phyloP scores from a whole-genome alignment of 2,888 invertebrate genomes.

The Ormyrus nitidulus region DNA sequence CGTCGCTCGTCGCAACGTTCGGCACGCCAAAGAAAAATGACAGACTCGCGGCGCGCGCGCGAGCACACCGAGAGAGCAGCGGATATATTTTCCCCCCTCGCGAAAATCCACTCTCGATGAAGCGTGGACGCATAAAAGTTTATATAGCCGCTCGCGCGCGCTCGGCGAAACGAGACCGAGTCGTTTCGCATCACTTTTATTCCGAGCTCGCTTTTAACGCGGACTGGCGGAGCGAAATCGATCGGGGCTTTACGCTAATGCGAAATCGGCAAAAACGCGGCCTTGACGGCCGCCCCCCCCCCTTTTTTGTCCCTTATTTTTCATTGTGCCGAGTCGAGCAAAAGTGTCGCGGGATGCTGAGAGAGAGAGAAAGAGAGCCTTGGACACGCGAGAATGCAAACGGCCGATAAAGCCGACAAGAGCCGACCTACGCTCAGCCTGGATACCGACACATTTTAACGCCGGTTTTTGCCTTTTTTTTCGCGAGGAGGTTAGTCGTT shows the following conservation, averaged over 20 bases:
- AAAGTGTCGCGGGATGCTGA: conserved; percentile 11
- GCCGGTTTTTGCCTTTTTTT: conserved; percentile 1
- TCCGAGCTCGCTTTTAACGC: conserved; percentile 16
- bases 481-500: too few relatives aligned
- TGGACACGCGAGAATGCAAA: conserved; percentile 50
- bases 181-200: conserved; percentile 31
- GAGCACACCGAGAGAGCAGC: too few relatives aligned
- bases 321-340: conserved; percentile 18
- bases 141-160: conserved; percentile 9
- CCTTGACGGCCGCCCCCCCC: conserved; percentile 17
- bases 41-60: too few relatives aligned
- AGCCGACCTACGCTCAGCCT: conserved; percentile 33
- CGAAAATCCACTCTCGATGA: too few relatives aligned
- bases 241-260: conserved; percentile 49
- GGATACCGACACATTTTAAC: conserved; percentile 32
- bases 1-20: too few relatives aligned
- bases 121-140: not conserved
- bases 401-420: conserved; percentile 44
- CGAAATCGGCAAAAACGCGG: conserved; percentile 52
- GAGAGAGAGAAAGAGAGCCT: conserved; percentile 9
- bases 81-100: too few relatives aligned
- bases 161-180: not conserved
- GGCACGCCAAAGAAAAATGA: too few relatives aligned
- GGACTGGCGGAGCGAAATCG: conserved; percentile 49
- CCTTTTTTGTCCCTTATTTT: conserved; percentile 31